These are phyloP conservation scores for Muntiacus muntjak DNA, from an alignment of 2,113 vertebrate genomes.

Conservation along the genomic window DNA sequence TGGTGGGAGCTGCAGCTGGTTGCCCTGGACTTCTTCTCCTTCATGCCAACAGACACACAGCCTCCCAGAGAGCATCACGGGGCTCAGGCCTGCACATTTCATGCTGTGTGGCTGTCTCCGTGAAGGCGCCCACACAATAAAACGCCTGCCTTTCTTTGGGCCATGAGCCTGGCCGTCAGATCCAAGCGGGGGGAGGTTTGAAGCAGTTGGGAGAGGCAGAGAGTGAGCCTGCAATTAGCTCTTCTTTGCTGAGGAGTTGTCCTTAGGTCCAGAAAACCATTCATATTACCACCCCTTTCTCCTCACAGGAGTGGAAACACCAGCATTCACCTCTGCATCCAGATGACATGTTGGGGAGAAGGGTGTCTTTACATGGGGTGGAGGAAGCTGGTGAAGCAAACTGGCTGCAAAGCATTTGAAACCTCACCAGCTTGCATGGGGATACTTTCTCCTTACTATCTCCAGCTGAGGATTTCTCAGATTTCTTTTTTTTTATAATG, in stretches of 20 bases:
- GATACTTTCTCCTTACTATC: not conserved
- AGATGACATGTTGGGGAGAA: not conserved
- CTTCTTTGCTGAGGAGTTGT: not conserved
- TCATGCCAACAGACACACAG: constrained; percentile 43
- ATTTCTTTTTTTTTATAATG: not conserved
- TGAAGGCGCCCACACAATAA: constrained; percentile 72
- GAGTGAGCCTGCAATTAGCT: not conserved
- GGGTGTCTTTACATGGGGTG: not conserved
- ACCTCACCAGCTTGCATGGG: not conserved
- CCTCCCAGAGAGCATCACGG: constrained; percentile 53
- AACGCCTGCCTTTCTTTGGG: constrained; percentile 66
- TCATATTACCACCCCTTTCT: not conserved
- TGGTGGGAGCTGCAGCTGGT: constrained; percentile 50
- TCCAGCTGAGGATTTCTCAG: not conserved
- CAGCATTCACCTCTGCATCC: not conserved
- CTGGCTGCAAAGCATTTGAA: not conserved
- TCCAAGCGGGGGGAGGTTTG: not conserved
- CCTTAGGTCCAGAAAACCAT: not conserved
- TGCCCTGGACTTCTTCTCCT: constrained; percentile 56
- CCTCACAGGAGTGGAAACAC: too few relatives aligned
- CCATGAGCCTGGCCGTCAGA: constrained; percentile 40
- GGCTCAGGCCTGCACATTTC: constrained; percentile 61
- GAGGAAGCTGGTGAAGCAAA: not conserved
- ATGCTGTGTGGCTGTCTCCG: constrained; percentile 55
- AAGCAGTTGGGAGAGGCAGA: not conserved